Evolutionary conservation across 2,797 vertebrate species (phyloP).

Genomic region (Epinephelus awoara): DNA sequence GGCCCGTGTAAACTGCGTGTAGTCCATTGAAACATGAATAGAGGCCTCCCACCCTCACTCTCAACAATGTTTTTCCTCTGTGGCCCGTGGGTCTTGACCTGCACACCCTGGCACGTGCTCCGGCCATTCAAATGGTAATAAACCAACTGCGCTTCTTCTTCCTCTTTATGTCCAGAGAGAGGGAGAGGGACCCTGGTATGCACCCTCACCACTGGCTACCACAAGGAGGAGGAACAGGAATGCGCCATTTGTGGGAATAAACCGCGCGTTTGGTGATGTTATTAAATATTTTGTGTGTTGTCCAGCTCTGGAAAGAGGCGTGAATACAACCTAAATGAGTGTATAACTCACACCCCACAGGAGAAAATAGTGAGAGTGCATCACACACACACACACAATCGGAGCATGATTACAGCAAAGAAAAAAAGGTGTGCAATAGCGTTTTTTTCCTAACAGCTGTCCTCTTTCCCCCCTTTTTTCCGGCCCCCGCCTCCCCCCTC

Average conservation of each 20-base stretch:
- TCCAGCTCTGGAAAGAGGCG: slow-evolving; percentile 11
- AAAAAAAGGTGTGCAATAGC: slow-evolving; percentile 42
- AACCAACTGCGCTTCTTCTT: slow-evolving; percentile 65
- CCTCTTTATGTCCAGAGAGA: background rate
- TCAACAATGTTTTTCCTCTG: slow-evolving; percentile 62
- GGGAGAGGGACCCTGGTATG: slow-evolving; percentile 23
- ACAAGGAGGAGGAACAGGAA: background rate
- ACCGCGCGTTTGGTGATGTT: background rate
- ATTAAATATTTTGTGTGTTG: background rate
- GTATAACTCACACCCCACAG: slow-evolving; percentile 27
- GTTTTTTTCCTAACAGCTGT: slow-evolving; percentile 69
- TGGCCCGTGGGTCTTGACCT: slow-evolving; percentile 77
- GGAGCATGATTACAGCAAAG: slow-evolving; percentile 62
- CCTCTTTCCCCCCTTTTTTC: slow-evolving; percentile 61
- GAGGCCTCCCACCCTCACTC: slow-evolving; percentile 69
- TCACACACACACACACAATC: slow-evolving; percentile 29
- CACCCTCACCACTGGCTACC: slow-evolving; percentile 30
- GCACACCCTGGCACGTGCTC: slow-evolving; percentile 72
- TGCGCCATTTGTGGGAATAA: background rate
- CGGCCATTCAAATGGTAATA: slow-evolving; percentile 78
- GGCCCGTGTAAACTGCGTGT: slow-evolving; percentile 72
- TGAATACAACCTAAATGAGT: slow-evolving; percentile 9
- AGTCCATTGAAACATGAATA: slow-evolving; percentile 76
- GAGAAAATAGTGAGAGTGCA: slow-evolving; percentile 26
- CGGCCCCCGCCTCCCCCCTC: slow-evolving; percentile 49